Evolutionary conservation across 2,797 vertebrate species (phyloP), one percentile per base, ranked within the genome.

Genomic region (Onychomys arenicola): DNA sequence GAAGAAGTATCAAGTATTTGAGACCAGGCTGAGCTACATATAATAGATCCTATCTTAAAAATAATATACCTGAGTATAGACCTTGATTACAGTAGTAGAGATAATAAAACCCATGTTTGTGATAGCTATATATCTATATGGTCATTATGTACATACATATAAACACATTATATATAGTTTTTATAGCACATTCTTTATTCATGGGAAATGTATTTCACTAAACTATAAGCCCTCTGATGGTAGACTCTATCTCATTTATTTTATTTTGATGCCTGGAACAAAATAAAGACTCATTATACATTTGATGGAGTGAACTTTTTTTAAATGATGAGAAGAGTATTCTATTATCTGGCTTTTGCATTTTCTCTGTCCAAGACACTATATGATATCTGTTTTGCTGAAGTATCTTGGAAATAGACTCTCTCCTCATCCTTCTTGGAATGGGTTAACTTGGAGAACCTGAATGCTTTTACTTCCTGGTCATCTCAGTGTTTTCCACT

Each of bases 301-400:
- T 78, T 77, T 90, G 19, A 69, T 86, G 55, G 63, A 87, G 52
- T 96, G 55, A 40, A 76, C 81, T 95, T 96, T n/a, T 94, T 29
- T 81, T 95, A 63, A 95, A 69, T 57, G 46, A 82, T 80, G 85
- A 83, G 9, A 40, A 85, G 87, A 94, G 16, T 49, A 80, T 27
- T 87, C 29, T 5, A 71, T 43, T 25, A 4, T 89, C 81, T 75
- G 27, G 32, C 76, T 89, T 91, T 75, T 82, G 16, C 78, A 32
- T 82, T 91, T 93, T 37, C 16, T 52, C 43, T 32, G 11, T 21
- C 46, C 37, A 82, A 81, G 67, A 21, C 12, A 82, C 19, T 63
- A 16, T 37, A 75, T 8, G 90, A 75, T 90, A 57, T 69, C 25
- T 95, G 8, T 63, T 95, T 85, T 67, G 23, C 61, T 87, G 57